Conservation (phyloP, 2,797 vertebrate species). For the Sciurus vulgaris region DNA sequence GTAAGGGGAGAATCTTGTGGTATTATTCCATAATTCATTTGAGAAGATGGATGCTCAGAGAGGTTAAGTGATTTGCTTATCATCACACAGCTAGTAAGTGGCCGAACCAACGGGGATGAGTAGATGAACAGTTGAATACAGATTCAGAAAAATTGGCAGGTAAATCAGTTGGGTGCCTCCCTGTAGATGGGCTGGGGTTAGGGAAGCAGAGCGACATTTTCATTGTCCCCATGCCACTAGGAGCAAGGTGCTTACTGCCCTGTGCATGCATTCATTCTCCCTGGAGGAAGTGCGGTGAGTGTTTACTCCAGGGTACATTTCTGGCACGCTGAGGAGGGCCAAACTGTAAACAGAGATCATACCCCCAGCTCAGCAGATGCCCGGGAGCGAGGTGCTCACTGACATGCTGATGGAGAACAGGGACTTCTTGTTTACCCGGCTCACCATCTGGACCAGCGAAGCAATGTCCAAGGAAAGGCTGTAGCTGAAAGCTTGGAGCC, state of each 20-base stretch:
- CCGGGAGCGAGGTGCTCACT: conserved; percentile 54
- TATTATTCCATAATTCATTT: background rate
- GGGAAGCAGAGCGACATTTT: background rate
- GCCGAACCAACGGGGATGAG: background rate
- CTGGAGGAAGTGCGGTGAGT: background rate
- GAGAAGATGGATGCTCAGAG: conserved; percentile 17
- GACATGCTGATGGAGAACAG: conserved; percentile 83
- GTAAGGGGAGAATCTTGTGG: background rate
- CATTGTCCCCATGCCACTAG: background rate
- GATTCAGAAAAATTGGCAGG: background rate
- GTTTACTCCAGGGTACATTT: conserved; percentile 76
- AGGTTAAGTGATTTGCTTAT: background rate
- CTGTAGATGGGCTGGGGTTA: background rate
- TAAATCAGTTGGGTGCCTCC: background rate
- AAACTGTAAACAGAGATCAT: conserved; percentile 70
- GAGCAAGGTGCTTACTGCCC: background rate
- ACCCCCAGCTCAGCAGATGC: conserved; percentile 67
- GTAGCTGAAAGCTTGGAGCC: background rate
- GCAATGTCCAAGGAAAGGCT: conserved; percentile 68
- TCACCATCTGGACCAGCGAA: conserved; percentile 75
- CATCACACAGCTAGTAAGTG: background rate
- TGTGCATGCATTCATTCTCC: background rate
- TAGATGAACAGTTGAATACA: background rate
- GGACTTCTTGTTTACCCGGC: conserved; percentile 82
- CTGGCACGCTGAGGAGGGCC: background rate